Evolutionary conservation across 2,797 vertebrate genomes (phyloP).

Genomic region (Aldrovandia affinis): DNA sequence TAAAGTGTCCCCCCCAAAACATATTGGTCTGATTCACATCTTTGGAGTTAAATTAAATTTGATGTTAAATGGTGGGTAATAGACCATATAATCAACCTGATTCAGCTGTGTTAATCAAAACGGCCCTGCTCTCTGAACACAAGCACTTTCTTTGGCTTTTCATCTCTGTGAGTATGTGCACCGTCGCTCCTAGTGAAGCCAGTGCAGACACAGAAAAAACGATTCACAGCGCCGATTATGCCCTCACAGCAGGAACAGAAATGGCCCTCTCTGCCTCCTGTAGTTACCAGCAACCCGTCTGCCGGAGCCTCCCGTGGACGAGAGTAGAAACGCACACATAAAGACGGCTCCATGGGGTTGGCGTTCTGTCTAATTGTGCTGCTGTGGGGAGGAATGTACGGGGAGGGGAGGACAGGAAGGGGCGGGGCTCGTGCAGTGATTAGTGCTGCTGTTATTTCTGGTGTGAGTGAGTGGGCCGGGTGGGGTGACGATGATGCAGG

Average conservation of each 20-base stretch:
- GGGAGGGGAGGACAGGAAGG: too few relatives aligned
- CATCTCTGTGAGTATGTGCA: too few relatives aligned
- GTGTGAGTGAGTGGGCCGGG: constrained; percentile 42
- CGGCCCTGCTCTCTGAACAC: too few relatives aligned
- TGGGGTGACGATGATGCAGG: constrained; percentile 46
- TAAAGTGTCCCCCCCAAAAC: background rate
- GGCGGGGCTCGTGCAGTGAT: background rate
- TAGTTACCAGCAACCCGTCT: background rate
- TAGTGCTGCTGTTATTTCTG: background rate
- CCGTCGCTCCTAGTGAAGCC: background rate
- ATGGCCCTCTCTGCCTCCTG: background rate
- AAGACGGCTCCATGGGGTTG: background rate
- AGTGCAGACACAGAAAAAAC: background rate
- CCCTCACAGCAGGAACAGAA: background rate
- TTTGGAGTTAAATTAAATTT: background rate
- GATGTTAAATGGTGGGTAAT: background rate
- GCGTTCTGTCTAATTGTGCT: too few relatives aligned
- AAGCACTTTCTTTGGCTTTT: too few relatives aligned
- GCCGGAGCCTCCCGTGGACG: background rate
- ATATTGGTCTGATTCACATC: background rate
- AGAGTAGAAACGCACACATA: constrained; percentile 3
- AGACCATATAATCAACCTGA: background rate
- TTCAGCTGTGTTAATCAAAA: too few relatives aligned
- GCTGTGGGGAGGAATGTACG: background rate
- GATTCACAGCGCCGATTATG: background rate